Evolutionary conservation across 2,888 invertebrate species (phyloP).

Genomic region (Gari tellinella): DNA sequence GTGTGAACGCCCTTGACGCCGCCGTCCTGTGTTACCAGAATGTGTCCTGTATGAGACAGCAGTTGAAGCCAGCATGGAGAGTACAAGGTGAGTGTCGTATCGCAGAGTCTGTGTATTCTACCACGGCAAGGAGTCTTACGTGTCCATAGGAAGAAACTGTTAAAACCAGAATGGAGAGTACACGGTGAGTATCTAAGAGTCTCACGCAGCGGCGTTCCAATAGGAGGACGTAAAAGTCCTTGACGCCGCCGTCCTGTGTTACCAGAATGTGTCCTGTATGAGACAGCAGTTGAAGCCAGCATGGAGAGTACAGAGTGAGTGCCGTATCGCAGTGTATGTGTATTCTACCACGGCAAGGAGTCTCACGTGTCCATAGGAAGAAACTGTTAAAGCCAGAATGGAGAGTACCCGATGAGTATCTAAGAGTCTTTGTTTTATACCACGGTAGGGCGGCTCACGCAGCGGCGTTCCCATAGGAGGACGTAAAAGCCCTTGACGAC

Average conservation of each 20-base stretch:
- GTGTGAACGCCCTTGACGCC: conserved; percentile 83
- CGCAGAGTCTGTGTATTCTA: too few relatives aligned
- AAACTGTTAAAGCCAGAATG: too few relatives aligned
- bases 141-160: too few relatives aligned
- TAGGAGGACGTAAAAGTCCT: conserved; percentile 83
- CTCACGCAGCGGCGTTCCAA: conserved; percentile 65
- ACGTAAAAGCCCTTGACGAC: conserved; percentile 84
- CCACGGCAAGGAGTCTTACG: too few relatives aligned
- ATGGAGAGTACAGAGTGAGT: conserved; percentile 80
- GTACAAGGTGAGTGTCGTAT: conserved; percentile 81
- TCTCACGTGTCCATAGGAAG: too few relatives aligned
- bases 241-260: conserved; percentile 83
- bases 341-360: too few relatives aligned
- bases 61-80: conserved; percentile 81
- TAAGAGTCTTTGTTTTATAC: too few relatives aligned
- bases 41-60: conserved; percentile 80
- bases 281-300: conserved; percentile 82
- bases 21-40: conserved; percentile 81
- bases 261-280: conserved; percentile 78
- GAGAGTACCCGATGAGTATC: too few relatives aligned
- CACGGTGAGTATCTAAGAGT: too few relatives aligned
- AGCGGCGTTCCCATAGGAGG: conserved; percentile 76
- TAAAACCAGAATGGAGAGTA: too few relatives aligned
- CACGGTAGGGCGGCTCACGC: conserved; percentile 67
- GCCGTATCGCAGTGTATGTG: too few relatives aligned